Evolutionary conservation across 2,797 vertebrate genomes (phyloP).

Genomic region (Anguilla obscura): DNA sequence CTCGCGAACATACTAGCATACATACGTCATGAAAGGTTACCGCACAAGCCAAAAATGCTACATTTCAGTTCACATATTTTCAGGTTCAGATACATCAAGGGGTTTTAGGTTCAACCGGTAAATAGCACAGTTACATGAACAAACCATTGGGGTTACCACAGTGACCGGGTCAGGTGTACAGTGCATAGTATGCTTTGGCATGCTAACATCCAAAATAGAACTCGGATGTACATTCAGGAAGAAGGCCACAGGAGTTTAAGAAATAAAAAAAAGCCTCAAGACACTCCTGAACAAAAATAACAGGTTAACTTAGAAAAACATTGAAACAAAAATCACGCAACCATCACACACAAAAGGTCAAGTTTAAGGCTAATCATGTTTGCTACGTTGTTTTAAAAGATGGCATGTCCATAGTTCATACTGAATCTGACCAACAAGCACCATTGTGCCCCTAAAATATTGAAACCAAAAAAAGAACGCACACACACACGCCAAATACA

Average conservation of each 20-base stretch:
- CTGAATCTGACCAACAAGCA: constrained; percentile 21
- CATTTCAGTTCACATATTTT: constrained; percentile 48
- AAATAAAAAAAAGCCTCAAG: constrained; percentile 53
- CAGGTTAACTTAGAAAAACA: constrained; percentile 48
- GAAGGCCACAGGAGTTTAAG: constrained; percentile 81
- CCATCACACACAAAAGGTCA: constrained; percentile 54
- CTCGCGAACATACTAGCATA: constrained; percentile 47
- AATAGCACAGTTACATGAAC: constrained; percentile 64
- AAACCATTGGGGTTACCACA: constrained; percentile 73
- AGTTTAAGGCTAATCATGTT: constrained; percentile 78
- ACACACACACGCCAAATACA: constrained; percentile 14
- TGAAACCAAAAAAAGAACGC: background rate
- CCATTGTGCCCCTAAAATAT: constrained; percentile 10
- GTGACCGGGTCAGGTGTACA: constrained; percentile 83
- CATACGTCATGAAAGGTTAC: constrained; percentile 59
- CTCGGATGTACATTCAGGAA: constrained; percentile 81
- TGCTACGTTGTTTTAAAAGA: constrained; percentile 69
- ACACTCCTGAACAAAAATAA: constrained; percentile 56
- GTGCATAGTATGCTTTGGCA: constrained; percentile 88
- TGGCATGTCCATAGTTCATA: constrained; percentile 57
- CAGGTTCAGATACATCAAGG: constrained; percentile 24
- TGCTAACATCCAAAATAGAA: constrained; percentile 84
- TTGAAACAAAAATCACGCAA: constrained; percentile 51
- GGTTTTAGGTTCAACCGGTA: constrained; percentile 62
- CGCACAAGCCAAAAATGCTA: constrained; percentile 54